Evolutionary conservation across 2,113 vertebrate species (phyloP).

Genomic region (Verasper variegatus): DNA sequence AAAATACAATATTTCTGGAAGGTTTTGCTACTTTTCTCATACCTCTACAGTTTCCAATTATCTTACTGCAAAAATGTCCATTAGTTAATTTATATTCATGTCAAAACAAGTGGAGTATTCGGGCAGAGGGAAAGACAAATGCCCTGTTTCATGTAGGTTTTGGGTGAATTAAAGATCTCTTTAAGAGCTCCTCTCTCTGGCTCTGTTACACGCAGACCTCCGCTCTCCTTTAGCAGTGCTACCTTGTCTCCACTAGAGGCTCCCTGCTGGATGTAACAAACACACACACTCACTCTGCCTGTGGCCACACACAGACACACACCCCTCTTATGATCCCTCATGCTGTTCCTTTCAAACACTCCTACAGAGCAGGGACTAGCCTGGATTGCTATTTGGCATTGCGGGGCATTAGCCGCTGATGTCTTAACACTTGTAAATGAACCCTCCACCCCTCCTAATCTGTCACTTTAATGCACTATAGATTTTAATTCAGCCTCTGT

Average conservation of each 20-base stretch:
- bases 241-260: slow-evolving; percentile 62
- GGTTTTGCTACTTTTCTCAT: no score
- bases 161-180: background rate
- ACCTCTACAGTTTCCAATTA: no score
- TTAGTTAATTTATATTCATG: no score
- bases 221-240: slow-evolving; percentile 32
- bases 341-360: slow-evolving; percentile 47
- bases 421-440: slow-evolving; percentile 99
- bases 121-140: background rate
- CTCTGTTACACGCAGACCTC: slow-evolving; percentile 18
- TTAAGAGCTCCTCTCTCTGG: slow-evolving; percentile 9
- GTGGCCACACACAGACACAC: background rate
- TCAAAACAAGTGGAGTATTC: no score
- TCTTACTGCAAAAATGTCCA: no score
- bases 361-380: slow-evolving; percentile 79
- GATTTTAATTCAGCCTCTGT: slow-evolving; percentile 98
- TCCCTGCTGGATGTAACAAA: slow-evolving; percentile 43
- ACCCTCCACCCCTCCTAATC: slow-evolving; percentile 94
- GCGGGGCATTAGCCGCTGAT: slow-evolving; percentile 94
- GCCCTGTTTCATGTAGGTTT: slow-evolving; percentile 33
- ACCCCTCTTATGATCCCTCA: slow-evolving; percentile 22
- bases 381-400: slow-evolving; percentile 95
- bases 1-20: no score
- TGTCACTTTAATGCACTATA: slow-evolving; percentile 99
- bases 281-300: background rate